Evolutionary conservation across 2,888 invertebrate species (phyloP).

Genomic region (Pteria penguin): DNA sequence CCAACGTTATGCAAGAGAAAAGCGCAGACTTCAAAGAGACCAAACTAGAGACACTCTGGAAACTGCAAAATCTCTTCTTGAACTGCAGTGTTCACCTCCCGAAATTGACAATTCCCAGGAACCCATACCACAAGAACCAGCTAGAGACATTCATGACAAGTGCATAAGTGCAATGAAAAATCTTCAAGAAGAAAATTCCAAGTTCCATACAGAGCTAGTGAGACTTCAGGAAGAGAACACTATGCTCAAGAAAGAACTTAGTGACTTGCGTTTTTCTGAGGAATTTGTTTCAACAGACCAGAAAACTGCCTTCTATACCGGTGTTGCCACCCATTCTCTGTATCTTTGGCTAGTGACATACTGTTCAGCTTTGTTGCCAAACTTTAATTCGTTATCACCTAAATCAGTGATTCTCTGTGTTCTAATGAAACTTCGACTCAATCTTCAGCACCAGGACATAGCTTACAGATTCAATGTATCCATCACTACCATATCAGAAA

Average conservation of each 20-base stretch:
- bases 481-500: neutral
- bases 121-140: too few species aligned
- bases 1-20: too few species aligned
- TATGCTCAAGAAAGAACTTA: too few species aligned
- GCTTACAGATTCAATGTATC: neutral
- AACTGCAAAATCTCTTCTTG: too few species aligned
- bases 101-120: too few species aligned
- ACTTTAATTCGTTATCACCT: neutral
- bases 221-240: neutral
- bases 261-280: neutral
- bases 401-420: neutral
- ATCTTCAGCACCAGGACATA: neutral
- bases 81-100: too few species aligned
- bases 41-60: too few species aligned
- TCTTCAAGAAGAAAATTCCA: too few species aligned
- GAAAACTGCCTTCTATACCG: neutral
- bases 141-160: too few species aligned
- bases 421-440: neutral
- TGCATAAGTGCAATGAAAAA: too few species aligned
- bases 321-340: neutral
- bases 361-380: neutral
- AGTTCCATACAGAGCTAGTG: neutral
- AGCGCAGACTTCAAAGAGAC: too few species aligned
- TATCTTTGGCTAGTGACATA: neutral
- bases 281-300: neutral